phyloP scores from a whole-genome alignment of 2,888 invertebrate species.

The Sarcophaga subvicina region DNA sequence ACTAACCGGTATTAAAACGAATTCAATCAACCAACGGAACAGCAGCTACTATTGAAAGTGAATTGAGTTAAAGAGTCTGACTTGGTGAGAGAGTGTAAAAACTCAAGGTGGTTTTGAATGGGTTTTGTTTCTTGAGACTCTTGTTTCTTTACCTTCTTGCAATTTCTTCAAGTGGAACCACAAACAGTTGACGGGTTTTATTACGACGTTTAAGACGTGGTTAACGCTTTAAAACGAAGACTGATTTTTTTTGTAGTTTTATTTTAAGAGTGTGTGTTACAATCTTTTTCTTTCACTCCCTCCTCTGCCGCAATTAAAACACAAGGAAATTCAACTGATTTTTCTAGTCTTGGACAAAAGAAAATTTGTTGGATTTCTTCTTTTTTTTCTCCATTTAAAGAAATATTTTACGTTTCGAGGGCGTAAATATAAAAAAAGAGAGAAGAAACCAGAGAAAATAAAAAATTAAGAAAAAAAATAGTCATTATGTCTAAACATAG shows the following conservation, averaged over 20 bases:
- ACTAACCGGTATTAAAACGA: neutral
- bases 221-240: constrained; percentile 59
- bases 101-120: constrained; percentile 49
- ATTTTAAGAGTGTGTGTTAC: constrained; percentile 51
- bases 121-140: constrained; percentile 31
- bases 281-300: neutral
- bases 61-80: constrained; percentile 21
- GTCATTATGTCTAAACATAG: constrained; percentile 65
- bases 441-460: constrained; percentile 22
- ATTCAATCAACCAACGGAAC: neutral
- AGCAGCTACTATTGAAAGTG: constrained; percentile 60
- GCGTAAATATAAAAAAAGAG: neutral
- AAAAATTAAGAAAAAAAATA: constrained; percentile 44
- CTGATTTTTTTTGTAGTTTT: constrained; percentile 47
- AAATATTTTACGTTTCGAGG: constrained; percentile 2
- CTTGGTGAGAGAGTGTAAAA: neutral
- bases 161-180: constrained; percentile 74
- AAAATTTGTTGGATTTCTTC: constrained; percentile 49
- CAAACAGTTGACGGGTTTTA: constrained; percentile 79
- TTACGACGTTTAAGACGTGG: constrained; percentile 75
- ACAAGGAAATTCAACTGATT: constrained; percentile 63
- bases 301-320: neutral
- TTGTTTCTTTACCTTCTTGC: constrained; percentile 75
- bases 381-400: constrained; percentile 10
- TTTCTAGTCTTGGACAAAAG: constrained; percentile 21